Evolutionary conservation across 2,888 invertebrate species (phyloP), one percentile per base, ranked within the genome.

Genomic region (Balanococcus diminutus): DNA sequence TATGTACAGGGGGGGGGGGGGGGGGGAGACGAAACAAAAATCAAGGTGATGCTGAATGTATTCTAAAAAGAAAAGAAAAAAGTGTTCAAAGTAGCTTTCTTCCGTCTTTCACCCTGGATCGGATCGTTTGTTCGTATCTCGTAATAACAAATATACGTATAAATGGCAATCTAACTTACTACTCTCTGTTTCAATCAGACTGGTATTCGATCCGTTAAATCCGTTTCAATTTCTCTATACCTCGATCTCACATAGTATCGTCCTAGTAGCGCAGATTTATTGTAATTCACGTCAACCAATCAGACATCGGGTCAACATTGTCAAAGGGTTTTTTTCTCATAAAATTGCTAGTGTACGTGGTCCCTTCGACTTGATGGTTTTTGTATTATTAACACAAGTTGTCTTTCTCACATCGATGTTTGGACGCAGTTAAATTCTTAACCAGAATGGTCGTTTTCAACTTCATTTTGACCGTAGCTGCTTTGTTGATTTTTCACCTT

Each of bases 381-480:
- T 67, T 67, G 28, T 28, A 31, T 67, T 67, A 67, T 67, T 67
- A 67, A 31, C 67, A 28, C 28, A 67, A 67, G 67, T 56, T 56
- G 22, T 22, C 67, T 67, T 67, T 67, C 67, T 19, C 14, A 28
- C 67, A 28, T 67, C 67, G 67, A 28, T 67, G 67, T 67, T 67
- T 67, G 67, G 67, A 67, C 67, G 67, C 28, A 14, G 67, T 67
- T 67, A 28, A 67, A 67, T 67, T 67, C 28, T 67, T 28, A 28
- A 67, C 67, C 67, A 67, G 28, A 67, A 67, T 67, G 67, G 67
- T 67, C 67, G 67, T 67, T 67, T 67, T 67, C 14, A 67, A 67
- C 67, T 67, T 67, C 67, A 67, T 67, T 67, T 67, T 14, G 67
- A 16, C 28, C 67, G 28, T 67, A 19, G 56, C 22, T 4, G 67